A percentile compares a stretch with the other conserved stretches of the same genome.
Evolutionary conservation across 1,140 invertebrate species (phyloP).

Genomic region (Drosophila punjabiensis): DNA sequence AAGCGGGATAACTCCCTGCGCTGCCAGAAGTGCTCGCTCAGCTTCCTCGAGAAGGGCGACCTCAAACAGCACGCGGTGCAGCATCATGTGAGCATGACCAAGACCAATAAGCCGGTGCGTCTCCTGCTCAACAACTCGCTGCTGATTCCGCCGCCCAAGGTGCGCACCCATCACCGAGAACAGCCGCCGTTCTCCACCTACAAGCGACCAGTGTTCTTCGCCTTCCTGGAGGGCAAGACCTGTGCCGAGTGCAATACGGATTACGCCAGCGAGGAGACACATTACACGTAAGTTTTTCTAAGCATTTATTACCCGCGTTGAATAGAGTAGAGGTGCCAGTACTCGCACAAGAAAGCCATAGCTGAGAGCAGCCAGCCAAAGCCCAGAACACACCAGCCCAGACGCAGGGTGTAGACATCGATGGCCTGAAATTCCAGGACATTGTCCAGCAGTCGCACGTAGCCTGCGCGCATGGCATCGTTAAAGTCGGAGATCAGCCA

Average conservation of each 20-base stretch:
- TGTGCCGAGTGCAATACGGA: constrained; percentile 80
- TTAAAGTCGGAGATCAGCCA: constrained; percentile 74
- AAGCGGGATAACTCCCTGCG: constrained; percentile 63
- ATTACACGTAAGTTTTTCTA: constrained; percentile 68
- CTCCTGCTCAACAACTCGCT: constrained; percentile 73
- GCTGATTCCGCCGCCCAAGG: constrained; percentile 74
- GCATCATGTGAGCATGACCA: constrained; percentile 85
- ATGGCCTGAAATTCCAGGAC: constrained; percentile 53
- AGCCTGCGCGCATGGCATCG: constrained; percentile 71
- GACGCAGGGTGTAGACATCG: constrained; percentile 56
- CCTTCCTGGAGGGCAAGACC: constrained; percentile 71
- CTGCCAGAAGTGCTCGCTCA: constrained; percentile 77
- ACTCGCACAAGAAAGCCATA: constrained; percentile 11
- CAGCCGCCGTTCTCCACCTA: constrained; percentile 69
- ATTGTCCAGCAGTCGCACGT: constrained; percentile 67
- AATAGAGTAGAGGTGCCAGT: neutral
- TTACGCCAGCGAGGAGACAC: constrained; percentile 73
- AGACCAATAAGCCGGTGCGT: constrained; percentile 67
- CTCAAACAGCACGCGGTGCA: constrained; percentile 87
- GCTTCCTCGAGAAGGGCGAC: constrained; percentile 83
- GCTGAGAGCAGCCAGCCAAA: constrained; percentile 31
- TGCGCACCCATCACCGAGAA: constrained; percentile 79
- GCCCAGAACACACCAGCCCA: constrained; percentile 56
- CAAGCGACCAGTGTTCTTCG: constrained; percentile 73
- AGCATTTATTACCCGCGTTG: neutral